Evolutionary conservation across 2,888 invertebrate species (phyloP), one percentile per base, ranked within the genome.

Genomic region (Apotomis betuletana): DNA sequence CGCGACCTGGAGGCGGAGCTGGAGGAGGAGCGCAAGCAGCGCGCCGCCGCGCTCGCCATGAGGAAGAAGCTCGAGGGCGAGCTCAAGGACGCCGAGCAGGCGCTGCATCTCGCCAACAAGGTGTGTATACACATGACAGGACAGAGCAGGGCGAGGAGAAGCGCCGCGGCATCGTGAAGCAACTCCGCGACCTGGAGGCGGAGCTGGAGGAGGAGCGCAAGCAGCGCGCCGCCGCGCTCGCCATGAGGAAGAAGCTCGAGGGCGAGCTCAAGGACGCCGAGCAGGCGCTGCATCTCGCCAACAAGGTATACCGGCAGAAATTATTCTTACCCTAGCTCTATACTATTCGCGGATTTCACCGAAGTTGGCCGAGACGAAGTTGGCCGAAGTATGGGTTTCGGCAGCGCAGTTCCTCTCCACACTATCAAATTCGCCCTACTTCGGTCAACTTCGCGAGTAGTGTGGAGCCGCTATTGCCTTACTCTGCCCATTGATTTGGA

Each of bases 61-160:
- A 95, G 97, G 77, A 99, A 99, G 95, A 99, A 99, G 90, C 94
- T 99, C 64, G 99, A 99, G 86, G 97, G 96, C 3, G 99, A 99
- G 89, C 95, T 98, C 76, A 98, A 98, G 89, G 98, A 99, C 85
- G 94, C 97, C 75, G 98, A 98, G 86, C 96, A 97, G 78, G 97
- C 98, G 80, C 92, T 99, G 79, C 99, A 99, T 85, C 96, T 98
- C 91, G 97, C 98, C 82, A 98, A 97, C 87, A 98, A 98, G 92
- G 95, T 95, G 75, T 3, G 44, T 46, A 15, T 15, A 15, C 15
- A 15, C 15, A 1, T 15, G 15, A 15, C 15, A 15, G 15, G 1
- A 15, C n/a, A n/a, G n/a, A n/a, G n/a, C n/a, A n/a, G n/a, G n/a
- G n/a, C n/a, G n/a, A n/a, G n/a, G n/a, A n/a, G n/a, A n/a, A n/a